Conservation (phyloP, 2,113 vertebrate genomes). For the Notarius quadriscutis region DNA sequence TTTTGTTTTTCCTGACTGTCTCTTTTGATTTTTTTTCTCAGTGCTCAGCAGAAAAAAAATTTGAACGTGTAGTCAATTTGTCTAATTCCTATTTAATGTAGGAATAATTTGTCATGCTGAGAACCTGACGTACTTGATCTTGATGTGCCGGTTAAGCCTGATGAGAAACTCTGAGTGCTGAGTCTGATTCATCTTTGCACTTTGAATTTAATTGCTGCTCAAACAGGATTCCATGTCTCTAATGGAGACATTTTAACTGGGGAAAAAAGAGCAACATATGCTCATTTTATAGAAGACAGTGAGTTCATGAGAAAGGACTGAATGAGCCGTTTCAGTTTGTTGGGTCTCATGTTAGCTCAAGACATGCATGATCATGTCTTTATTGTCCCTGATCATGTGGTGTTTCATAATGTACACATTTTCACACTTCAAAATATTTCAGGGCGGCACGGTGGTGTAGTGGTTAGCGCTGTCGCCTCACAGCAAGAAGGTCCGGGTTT, state of each 20-base stretch:
- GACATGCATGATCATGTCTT: not conserved
- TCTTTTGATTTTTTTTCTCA: not conserved
- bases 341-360: not conserved
- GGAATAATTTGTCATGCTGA: not conserved
- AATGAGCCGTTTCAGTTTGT: not conserved
- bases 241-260: not conserved
- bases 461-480: too few relatives aligned
- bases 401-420: not conserved
- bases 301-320: not conserved
- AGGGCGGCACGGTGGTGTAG: too few relatives aligned
- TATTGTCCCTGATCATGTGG: not conserved
- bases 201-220: constrained; percentile 6
- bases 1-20: not conserved
- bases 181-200: not conserved
- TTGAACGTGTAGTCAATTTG: not conserved
- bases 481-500: too few relatives aligned
- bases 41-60: not conserved
- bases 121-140: not conserved
- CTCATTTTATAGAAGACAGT: not conserved
- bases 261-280: not conserved
- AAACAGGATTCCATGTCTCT: not conserved
- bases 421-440: not conserved
- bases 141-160: not conserved
- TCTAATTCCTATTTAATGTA: not conserved
- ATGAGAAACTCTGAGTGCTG: not conserved